Evolutionary conservation across 2,888 invertebrate genomes (phyloP), one percentile per base, ranked within the genome.

Genomic region (Hypomecis punctinalis): DNA sequence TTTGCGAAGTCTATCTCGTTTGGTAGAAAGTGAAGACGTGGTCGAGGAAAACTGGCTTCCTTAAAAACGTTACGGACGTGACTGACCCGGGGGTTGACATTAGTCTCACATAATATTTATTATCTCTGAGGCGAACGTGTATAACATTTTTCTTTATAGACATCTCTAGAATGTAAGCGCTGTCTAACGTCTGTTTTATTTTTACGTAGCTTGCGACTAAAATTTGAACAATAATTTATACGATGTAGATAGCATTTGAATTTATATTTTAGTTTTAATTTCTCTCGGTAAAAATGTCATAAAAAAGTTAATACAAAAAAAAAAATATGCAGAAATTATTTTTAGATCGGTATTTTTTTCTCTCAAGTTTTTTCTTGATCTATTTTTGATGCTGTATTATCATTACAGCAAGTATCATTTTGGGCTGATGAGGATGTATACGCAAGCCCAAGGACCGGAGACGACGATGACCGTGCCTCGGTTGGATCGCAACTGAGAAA

Each of bases 401-500:
- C 69, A 35, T 70, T 66, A 52, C 89, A 96, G 96, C 96, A 96
- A 95, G 96, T 96, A 9, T 96, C 96, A 64, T 96, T 96, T 79
- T 96, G 96, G 96, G 94, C 96, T 63, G 96, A 96, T 72, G 96
- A 96, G 75, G 96, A 96, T 68, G 93, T 95, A 10, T 95, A 95
- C 82, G 95, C 95, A 13, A 95, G 94, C 75, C 95, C 95, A 6
- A 89, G 95, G 42, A 77, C 78, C 1, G 91, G 91, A 0, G 97
- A 97, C 70, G 97, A 97, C 13, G 94, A 95, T 57, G 96, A 96
- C 79, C 89, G 95, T 45, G 94, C 95, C 45, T 97, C 97, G 56
- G 94, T 97, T 68, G 95, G 95, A 43, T 97, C 97, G 4, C 97
- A 97, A 76, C 86, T 97, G 75, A 94, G 98, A 76, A 98, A 98